phyloP scores from a whole-genome alignment of 92 coral and sea anemone genomes.

The Paramuricea clavata region DNA sequence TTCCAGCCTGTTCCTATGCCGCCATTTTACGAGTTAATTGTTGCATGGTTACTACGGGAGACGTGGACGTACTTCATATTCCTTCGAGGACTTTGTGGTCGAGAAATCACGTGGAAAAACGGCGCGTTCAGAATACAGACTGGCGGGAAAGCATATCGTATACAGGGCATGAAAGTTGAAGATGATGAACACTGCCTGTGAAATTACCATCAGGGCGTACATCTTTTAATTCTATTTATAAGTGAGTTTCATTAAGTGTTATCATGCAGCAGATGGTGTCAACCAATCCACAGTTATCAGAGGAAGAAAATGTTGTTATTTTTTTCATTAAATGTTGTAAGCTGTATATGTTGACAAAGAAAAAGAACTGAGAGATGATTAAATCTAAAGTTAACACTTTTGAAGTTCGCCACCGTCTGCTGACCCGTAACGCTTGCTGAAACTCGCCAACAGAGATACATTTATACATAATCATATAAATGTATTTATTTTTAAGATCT shows the following conservation, averaged over 20 bases:
- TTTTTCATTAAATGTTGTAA: too few species aligned
- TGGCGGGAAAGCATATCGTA: constrained; percentile 97
- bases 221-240: background rate
- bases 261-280: background rate
- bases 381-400: too few species aligned
- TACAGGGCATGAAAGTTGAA: constrained; percentile 62
- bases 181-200: constrained; percentile 35
- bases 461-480: too few species aligned
- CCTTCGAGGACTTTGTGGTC: constrained; percentile 90
- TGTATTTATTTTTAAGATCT: too few species aligned
- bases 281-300: background rate
- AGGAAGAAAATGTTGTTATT: too few species aligned
- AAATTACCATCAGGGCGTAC: background rate
- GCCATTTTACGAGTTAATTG: constrained; percentile 77
- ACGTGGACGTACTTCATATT: constrained; percentile 81
- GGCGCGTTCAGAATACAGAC: constrained; percentile 81
- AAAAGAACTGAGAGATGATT: too few species aligned
- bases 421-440: too few species aligned
- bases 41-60: constrained; percentile 95
- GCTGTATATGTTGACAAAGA: too few species aligned
- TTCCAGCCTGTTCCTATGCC: constrained; percentile 62
- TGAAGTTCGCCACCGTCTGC: too few species aligned
- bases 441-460: too few species aligned
- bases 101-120: constrained; percentile 95
- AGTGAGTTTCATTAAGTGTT: too few species aligned